Conservation (phyloP, 1,140 invertebrate species). For the Drosophila sp. region DNA sequence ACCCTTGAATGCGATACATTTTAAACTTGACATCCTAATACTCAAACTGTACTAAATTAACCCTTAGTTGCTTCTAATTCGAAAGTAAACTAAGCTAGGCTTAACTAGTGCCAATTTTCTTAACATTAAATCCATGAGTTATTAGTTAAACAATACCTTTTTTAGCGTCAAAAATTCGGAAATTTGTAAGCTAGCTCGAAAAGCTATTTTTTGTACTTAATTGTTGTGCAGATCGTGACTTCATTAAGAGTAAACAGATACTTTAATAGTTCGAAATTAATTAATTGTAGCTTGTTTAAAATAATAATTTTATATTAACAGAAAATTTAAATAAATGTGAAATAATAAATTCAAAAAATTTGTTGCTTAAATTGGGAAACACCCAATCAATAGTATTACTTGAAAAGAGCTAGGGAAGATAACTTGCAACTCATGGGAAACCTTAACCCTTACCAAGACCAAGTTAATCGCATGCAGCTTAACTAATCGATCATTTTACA, state of each 20-base stretch:
- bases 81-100: conserved; percentile 8
- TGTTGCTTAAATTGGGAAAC: not conserved
- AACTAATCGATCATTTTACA: conserved; percentile 58
- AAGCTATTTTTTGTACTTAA: not conserved
- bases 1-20: conserved; percentile 25
- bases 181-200: not conserved
- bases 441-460: conserved; percentile 12
- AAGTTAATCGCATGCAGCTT: conserved; percentile 53
- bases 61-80: not conserved
- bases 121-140: not conserved
- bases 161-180: not conserved
- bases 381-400: too few relatives aligned
- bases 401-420: too few relatives aligned
- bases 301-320: too few relatives aligned
- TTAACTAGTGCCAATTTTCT: not conserved
- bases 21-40: not conserved
- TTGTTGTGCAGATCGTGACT: not conserved
- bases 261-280: too few relatives aligned
- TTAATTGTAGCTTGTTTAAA: too few relatives aligned
- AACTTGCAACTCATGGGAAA: too few relatives aligned
- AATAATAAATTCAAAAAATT: not conserved
- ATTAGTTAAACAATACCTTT: conserved; percentile 4
- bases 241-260: too few relatives aligned
- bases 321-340: not conserved
- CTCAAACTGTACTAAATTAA: conserved; percentile 26